Conservation (phyloP, 2,888 invertebrate genomes). For the Drosophila phalerata region DNA sequence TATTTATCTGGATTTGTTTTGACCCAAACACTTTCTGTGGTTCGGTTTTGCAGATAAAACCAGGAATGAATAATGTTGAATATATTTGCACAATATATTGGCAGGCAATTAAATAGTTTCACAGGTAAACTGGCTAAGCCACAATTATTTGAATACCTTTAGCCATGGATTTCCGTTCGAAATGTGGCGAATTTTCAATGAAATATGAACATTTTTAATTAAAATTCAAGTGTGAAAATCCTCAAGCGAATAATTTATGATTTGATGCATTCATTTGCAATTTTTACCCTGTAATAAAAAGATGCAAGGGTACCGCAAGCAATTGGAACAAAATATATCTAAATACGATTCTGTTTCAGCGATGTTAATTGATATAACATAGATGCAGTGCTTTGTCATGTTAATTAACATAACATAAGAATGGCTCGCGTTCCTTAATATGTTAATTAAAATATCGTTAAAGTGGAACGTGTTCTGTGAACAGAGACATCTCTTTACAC, state of each 20-base stretch:
- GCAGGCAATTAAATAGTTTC: slow-evolving; percentile 8
- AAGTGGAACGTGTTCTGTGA: not conserved
- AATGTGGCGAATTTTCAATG: not conserved
- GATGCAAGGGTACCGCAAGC: not conserved
- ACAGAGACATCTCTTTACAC: not conserved
- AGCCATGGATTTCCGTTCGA: not conserved
- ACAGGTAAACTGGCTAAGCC: not conserved
- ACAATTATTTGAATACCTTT: not conserved
- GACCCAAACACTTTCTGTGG: not conserved
- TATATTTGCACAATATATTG: slow-evolving; percentile 1
- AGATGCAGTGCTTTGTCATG: not conserved
- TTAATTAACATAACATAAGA: not conserved
- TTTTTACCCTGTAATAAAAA: not conserved
- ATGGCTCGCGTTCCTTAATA: not conserved
- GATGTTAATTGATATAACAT: not conserved
- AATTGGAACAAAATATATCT: too few relatives aligned
- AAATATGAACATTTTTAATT: slow-evolving; percentile 12
- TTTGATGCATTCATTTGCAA: not conserved
- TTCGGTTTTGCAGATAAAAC: not conserved
- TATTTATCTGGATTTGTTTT: not conserved
- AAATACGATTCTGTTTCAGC: not conserved
- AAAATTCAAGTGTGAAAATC: slow-evolving; percentile 17
- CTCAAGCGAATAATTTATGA: slow-evolving; percentile 6
- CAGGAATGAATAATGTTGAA: not conserved
- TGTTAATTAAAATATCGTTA: not conserved